A percentile compares a stretch with the other conserved stretches of the same genome.
Evolutionary conservation across 2,797 vertebrate genomes (phyloP).

Genomic region (Parambassis ranga): DNA sequence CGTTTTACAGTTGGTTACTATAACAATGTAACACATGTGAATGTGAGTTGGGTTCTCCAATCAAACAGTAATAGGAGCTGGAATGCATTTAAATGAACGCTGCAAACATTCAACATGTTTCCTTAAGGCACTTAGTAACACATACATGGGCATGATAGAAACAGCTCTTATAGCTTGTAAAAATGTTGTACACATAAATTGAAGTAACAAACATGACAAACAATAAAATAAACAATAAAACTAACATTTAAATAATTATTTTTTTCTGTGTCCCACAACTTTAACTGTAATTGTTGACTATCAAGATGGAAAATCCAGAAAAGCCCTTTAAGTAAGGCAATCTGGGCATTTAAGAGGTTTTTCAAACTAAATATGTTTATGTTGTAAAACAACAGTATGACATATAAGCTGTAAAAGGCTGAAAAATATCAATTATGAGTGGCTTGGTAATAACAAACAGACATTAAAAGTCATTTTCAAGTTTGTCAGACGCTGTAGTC

Average conservation of each 20-base stretch:
- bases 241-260: slow-evolving; percentile 30
- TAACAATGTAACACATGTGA: slow-evolving; percentile 1
- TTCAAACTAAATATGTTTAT: slow-evolving; percentile 1
- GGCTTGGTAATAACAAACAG: neutral
- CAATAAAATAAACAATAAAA: slow-evolving; percentile 22
- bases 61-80: neutral
- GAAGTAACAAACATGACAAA: neutral
- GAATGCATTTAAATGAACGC: slow-evolving; percentile 2
- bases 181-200: slow-evolving; percentile 23
- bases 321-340: neutral
- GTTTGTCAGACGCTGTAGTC: neutral
- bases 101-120: slow-evolving; percentile 5
- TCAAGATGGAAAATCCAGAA: neutral
- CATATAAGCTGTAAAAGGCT: slow-evolving; percentile 26
- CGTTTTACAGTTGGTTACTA: neutral
- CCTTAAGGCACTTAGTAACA: slow-evolving; percentile 39
- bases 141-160: neutral
- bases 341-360: neutral
- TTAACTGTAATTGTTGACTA: neutral
- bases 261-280: slow-evolving; percentile 8
- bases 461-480: neutral
- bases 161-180: neutral
- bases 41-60: no score
- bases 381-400: slow-evolving; percentile 8
- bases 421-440: neutral